These are phyloP conservation scores for Synergus laeviventris DNA, from an alignment of 2,888 invertebrate genomes.

Conservation along the genomic window DNA sequence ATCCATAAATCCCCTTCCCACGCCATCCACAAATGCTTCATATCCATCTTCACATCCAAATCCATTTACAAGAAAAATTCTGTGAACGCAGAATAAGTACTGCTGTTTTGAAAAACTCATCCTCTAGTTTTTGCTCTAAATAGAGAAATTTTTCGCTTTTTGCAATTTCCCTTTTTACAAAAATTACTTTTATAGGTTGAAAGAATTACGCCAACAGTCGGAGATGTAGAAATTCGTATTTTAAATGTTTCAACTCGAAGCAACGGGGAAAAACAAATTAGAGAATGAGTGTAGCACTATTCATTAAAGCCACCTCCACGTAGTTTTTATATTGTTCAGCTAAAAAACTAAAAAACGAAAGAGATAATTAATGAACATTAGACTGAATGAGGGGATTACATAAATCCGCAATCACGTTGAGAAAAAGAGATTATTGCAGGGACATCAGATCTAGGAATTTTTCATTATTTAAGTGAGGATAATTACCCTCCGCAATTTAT, in stretches of 20 bases:
- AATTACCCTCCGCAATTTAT: background rate
- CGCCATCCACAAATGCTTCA: background rate
- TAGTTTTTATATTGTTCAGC: constrained; percentile 24
- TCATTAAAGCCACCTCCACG: constrained; percentile 15
- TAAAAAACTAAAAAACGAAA: constrained; percentile 1
- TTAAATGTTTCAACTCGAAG: constrained; percentile 5
- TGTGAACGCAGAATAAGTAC: background rate
- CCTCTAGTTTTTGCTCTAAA: background rate
- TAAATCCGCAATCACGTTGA: constrained; percentile 29
- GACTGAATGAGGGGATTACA: constrained; percentile 31
- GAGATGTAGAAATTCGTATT: constrained; percentile 13
- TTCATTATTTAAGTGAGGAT: background rate
- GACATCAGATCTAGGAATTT: background rate
- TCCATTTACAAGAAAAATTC: background rate
- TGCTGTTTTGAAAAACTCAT: background rate
- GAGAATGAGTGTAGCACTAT: constrained; percentile 28
- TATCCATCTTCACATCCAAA: too few species aligned
- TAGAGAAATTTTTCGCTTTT: background rate
- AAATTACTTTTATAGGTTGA: constrained; percentile 20
- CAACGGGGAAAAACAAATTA: constrained; percentile 24
- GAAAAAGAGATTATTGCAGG: constrained; percentile 28
- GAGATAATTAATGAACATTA: constrained; percentile 23
- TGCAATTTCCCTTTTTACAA: background rate
- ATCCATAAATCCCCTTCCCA: background rate
- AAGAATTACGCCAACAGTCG: constrained; percentile 8